Percentiles rank a stretch among this genome's conserved stretches.
Conservation (phyloP, 2,113 vertebrate genomes). For the Seriola aureovittata region DNA sequence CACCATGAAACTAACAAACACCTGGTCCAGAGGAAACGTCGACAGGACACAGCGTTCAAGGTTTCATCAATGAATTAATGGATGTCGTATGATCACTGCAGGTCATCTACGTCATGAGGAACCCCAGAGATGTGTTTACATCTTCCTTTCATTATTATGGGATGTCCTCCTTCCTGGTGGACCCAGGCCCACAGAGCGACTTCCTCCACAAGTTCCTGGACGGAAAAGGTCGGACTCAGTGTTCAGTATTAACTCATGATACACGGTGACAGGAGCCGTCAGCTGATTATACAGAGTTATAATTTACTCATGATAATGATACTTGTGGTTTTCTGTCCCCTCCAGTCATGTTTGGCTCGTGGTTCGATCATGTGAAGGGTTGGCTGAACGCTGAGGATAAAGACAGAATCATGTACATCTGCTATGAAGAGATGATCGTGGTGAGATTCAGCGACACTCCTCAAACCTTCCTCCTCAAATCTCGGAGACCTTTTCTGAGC, state of each 20-base stretch:
- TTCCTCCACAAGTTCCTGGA: conserved; percentile 82
- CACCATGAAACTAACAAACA: too few relatives aligned
- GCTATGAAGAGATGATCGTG: conserved; percentile 67
- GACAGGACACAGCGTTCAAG: too few relatives aligned
- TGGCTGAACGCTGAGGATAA: conserved; percentile 76
- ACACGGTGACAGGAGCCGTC: neutral
- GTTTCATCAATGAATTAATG: neutral
- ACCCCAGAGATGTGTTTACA: conserved; percentile 83
- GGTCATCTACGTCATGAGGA: conserved; percentile 82
- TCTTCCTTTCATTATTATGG: conserved; percentile 78
- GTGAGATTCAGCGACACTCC: conserved; percentile 35
- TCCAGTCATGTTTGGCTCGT: conserved; percentile 81
- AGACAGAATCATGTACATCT: conserved; percentile 69
- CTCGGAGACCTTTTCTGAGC: too few relatives aligned
- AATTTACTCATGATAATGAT: neutral
- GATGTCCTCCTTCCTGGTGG: conserved; percentile 72
- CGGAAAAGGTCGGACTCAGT: conserved; percentile 73
- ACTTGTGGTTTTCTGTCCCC: neutral
- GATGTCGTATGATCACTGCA: conserved; percentile 34
- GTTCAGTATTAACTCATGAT: neutral
- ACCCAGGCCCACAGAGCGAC: conserved; percentile 73
- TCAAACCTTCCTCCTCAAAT: too few relatives aligned
- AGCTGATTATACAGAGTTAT: neutral
- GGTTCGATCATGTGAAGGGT: conserved; percentile 84
- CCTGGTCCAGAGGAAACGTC: too few relatives aligned